Conservation (phyloP, 2,113 vertebrate species). For the Sapayoa aenigma region DNA sequence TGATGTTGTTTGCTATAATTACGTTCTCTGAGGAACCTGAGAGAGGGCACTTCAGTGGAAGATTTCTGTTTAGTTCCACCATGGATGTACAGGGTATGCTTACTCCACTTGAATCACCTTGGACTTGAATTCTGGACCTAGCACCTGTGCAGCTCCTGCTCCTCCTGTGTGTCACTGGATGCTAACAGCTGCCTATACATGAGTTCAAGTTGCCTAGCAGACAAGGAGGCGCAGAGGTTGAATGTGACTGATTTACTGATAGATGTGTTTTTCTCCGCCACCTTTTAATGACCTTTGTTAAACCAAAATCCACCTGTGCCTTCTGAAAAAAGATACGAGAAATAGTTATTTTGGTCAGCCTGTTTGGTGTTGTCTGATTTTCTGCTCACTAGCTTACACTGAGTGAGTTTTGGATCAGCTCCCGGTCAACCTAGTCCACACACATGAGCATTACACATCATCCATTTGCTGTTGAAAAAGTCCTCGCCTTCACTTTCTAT, state of each 20-base stretch:
- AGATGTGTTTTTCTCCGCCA: conserved; percentile 9
- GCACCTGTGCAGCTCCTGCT: not conserved
- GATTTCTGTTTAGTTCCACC: not conserved
- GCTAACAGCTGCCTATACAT: conserved; percentile 3
- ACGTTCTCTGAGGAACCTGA: not conserved
- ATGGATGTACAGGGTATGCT: not conserved
- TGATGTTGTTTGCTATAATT: not conserved
- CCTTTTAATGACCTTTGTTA: conserved; percentile 19
- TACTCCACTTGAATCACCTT: not conserved
- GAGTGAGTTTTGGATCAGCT: not conserved
- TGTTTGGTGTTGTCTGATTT: not conserved
- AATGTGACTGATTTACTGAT: conserved; percentile 57
- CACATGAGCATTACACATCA: rapidly evolving
- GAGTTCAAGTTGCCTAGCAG: conserved; percentile 18
- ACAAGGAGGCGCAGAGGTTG: not conserved
- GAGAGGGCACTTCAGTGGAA: not conserved
- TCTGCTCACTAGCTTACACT: not conserved
- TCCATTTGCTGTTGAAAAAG: not conserved
- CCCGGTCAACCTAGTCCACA: not conserved
- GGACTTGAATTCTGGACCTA: not conserved
- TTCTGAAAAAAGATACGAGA: not conserved
- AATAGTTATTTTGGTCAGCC: not conserved
- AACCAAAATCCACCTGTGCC: not conserved
- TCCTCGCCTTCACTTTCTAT: not conserved
- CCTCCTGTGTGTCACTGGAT: not conserved